Percentiles rank a stretch among this genome's conserved stretches.
Conservation (phyloP, 2,797 vertebrate species). For the Setipinna tenuifilis region DNA sequence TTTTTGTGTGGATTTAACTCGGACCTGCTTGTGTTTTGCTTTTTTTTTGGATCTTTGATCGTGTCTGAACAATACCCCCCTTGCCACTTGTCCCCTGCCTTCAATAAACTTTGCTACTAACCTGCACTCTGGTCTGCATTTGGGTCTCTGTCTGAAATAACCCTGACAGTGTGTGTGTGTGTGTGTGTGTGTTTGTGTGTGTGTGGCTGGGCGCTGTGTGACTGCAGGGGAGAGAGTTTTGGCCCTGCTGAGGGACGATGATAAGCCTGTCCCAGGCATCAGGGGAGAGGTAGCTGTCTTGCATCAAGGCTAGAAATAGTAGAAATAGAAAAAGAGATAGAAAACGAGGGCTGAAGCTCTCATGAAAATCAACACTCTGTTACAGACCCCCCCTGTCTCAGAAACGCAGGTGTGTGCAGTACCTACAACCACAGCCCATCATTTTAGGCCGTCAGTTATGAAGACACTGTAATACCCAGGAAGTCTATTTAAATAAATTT, state of each 20-base stretch:
- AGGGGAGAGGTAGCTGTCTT: conserved; percentile 44
- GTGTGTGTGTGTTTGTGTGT: conserved; percentile 31
- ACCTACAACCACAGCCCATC: not conserved
- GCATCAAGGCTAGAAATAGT: conserved; percentile 47
- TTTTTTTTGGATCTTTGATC: no score
- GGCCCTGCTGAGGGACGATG: conserved; percentile 43
- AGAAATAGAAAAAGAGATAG: no score
- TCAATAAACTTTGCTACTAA: no score
- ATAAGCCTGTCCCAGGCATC: conserved; percentile 35
- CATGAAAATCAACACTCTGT: not conserved
- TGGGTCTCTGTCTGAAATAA: no score
- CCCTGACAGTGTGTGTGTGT: no score
- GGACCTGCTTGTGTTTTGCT: no score
- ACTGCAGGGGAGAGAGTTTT: conserved; percentile 61
- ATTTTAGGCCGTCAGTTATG: not conserved
- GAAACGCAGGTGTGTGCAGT: conserved; percentile 33
- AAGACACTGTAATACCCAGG: not conserved
- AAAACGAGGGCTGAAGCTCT: not conserved
- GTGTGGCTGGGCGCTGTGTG: conserved; percentile 60
- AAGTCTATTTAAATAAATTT: not conserved
- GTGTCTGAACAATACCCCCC: no score
- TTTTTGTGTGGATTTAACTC: no score
- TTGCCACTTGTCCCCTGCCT: no score
- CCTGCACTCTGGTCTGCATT: no score
- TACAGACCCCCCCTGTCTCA: conserved; percentile 30